These are phyloP conservation scores for Erebia palarica DNA, from an alignment of 2,888 invertebrate species.

Conservation along the genomic window DNA sequence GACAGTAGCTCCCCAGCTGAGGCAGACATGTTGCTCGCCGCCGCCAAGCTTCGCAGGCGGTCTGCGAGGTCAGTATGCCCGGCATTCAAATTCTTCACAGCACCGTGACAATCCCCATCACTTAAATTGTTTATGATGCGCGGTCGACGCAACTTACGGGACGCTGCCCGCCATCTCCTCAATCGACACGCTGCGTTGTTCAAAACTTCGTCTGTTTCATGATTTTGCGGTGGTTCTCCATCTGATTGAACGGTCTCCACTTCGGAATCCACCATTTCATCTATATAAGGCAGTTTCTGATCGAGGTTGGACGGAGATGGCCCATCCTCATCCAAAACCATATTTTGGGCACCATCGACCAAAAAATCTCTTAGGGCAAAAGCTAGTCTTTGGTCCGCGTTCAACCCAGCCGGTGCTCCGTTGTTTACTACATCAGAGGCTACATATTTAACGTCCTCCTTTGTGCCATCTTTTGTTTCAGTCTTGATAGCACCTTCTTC, in stretches of 20 bases:
- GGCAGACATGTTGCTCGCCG: slow-evolving; percentile 72
- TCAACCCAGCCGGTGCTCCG: slow-evolving; percentile 58
- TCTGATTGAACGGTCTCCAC: slow-evolving; percentile 57
- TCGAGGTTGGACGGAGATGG: slow-evolving; percentile 57
- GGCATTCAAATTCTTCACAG: slow-evolving; percentile 50
- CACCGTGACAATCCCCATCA: slow-evolving; percentile 55
- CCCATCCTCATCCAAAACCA: slow-evolving; percentile 49
- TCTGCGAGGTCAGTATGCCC: slow-evolving; percentile 76
- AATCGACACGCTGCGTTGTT: slow-evolving; percentile 77
- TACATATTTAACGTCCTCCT: slow-evolving; percentile 53
- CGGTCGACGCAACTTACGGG: slow-evolving; percentile 75
- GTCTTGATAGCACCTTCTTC: slow-evolving; percentile 59
- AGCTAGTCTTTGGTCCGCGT: slow-evolving; percentile 64
- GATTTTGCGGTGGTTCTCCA: slow-evolving; percentile 58
- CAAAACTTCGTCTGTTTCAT: slow-evolving; percentile 67
- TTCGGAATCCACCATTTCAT: slow-evolving; percentile 61
- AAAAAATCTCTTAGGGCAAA: slow-evolving; percentile 71
- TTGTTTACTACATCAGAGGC: slow-evolving; percentile 50
- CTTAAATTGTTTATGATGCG: slow-evolving; percentile 76
- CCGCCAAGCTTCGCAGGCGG: slow-evolving; percentile 71
- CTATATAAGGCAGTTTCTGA: slow-evolving; percentile 66
- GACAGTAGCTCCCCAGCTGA: slow-evolving; percentile 75
- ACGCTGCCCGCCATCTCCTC: slow-evolving; percentile 77
- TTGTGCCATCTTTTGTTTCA: slow-evolving; percentile 57
- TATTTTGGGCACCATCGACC: slow-evolving; percentile 48